phyloP scores from a whole-genome alignment of 2,113 vertebrate species.

The Nannospalax galili region DNA sequence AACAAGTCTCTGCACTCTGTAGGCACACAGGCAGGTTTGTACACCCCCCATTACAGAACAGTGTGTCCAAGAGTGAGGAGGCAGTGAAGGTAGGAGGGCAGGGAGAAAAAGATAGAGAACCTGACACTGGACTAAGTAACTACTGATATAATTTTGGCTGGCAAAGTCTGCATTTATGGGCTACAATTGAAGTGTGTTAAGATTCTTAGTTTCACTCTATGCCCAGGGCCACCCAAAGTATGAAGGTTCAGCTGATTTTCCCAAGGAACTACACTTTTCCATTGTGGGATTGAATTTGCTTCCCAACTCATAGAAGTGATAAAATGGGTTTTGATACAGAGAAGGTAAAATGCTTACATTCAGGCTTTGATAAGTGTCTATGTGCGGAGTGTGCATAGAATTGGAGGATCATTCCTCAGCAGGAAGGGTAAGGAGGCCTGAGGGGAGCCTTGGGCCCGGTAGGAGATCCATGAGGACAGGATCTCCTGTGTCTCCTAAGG shows the following conservation, averaged over 20 bases:
- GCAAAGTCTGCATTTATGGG: neutral
- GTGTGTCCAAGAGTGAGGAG: neutral
- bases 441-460: neutral
- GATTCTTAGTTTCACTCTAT: neutral
- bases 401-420: neutral
- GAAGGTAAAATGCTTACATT: conserved; percentile 35
- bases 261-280: neutral
- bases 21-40: conserved; percentile 45
- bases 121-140: neutral
- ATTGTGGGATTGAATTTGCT: neutral
- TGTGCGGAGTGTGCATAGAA: neutral
- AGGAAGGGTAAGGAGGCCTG: conserved; percentile 2
- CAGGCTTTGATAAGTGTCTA: neutral
- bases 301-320: conserved; percentile 23
- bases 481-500: neutral
- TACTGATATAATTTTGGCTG: neutral
- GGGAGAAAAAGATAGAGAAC: conserved; percentile 13
- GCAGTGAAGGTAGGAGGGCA: neutral
- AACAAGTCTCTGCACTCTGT: conserved; percentile 74
- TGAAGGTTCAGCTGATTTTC: neutral
- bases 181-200: neutral
- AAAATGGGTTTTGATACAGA: conserved; percentile 15
- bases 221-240: conserved; percentile 8
- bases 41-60: neutral
- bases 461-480: neutral